A percentile compares a stretch with the other conserved stretches of the same genome.
These are phyloP conservation scores for Cecropterus lyciades DNA, from an alignment of 1,140 invertebrate genomes.

Conservation along the genomic window DNA sequence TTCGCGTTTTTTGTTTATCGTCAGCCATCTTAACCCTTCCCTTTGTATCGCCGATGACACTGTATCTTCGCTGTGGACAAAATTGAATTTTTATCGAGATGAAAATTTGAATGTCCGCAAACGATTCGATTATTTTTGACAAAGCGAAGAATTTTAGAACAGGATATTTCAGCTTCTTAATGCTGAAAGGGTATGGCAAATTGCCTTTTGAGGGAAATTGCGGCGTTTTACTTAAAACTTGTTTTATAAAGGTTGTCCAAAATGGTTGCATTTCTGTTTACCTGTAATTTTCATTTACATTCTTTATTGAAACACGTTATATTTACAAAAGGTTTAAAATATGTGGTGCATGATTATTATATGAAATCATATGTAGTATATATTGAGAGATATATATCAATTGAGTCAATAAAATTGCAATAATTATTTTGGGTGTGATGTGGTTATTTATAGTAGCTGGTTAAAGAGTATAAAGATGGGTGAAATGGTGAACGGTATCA, in stretches of 20 bases:
- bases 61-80: slow-evolving; percentile 63
- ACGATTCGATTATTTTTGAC: slow-evolving; percentile 54
- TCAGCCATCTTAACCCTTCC: slow-evolving; percentile 72
- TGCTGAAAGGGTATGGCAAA: slow-evolving; percentile 21
- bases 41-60: slow-evolving; percentile 68
- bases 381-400: too few species aligned
- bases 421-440: too few species aligned
- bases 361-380: too few species aligned
- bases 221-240: not conserved
- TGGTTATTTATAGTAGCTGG: too few species aligned
- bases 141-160: slow-evolving; percentile 33
- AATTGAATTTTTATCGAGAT: slow-evolving; percentile 83
- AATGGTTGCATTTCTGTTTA: too few species aligned
- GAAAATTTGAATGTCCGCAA: slow-evolving; percentile 58
- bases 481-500: too few species aligned
- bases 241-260: not conserved
- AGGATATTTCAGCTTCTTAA: slow-evolving; percentile 17
- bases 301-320: too few species aligned
- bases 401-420: too few species aligned
- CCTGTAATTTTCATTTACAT: too few species aligned
- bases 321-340: too few species aligned
- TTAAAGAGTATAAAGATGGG: too few species aligned
- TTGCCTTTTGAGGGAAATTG: slow-evolving; percentile 26
- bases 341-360: too few species aligned
- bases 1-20: slow-evolving; percentile 72